Evolutionary conservation across 2,888 invertebrate genomes (phyloP).

Genomic region (Erebia ligea): DNA sequence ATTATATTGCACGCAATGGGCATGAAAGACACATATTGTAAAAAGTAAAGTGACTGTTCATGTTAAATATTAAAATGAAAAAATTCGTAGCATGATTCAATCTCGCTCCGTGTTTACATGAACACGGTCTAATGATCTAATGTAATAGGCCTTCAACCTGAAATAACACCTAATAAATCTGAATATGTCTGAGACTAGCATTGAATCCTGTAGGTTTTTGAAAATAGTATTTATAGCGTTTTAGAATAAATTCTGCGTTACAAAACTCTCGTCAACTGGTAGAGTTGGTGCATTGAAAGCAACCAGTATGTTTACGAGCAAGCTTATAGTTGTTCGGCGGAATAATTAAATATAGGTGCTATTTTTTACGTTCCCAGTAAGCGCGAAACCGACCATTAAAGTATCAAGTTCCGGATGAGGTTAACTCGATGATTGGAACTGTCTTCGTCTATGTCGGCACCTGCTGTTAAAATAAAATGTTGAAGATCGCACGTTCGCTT

Average conservation of each 20-base stretch:
- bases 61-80: too few relatives aligned
- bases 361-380: conserved; percentile 63
- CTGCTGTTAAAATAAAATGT: conserved; percentile 48
- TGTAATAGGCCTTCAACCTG: too few relatives aligned
- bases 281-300: conserved; percentile 1
- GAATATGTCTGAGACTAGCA: background rate
- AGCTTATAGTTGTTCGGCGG: conserved; percentile 35
- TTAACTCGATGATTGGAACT: conserved; percentile 75
- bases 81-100: too few relatives aligned
- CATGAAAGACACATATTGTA: too few relatives aligned
- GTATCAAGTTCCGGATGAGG: conserved; percentile 68
- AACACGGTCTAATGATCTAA: too few relatives aligned
- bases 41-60: too few relatives aligned
- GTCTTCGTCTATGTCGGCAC: conserved; percentile 60
- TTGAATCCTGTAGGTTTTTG: background rate
- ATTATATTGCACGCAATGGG: too few relatives aligned
- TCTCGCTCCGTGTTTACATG: too few relatives aligned
- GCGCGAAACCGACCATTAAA: conserved; percentile 66
- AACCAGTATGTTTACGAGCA: conserved; percentile 26
- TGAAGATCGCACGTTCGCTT: conserved; percentile 32
- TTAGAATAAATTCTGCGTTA: background rate
- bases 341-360: conserved; percentile 40
- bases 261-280: background rate
- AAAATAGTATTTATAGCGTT: background rate
- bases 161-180: background rate